phyloP scores from a whole-genome alignment of 2,113 vertebrate genomes.

The Vombatus ursinus region DNA sequence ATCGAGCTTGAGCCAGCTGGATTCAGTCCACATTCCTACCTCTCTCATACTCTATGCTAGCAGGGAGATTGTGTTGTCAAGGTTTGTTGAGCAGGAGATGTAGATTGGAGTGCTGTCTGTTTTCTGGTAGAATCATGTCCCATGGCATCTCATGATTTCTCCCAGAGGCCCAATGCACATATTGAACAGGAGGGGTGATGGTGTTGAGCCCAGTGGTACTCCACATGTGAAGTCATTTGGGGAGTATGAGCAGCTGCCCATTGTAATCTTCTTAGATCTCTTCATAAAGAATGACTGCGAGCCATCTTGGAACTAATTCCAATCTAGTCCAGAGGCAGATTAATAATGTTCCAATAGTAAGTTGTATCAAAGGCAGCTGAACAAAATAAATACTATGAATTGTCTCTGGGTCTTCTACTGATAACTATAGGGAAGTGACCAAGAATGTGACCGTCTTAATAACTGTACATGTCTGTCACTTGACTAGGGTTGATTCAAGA shows the following conservation, averaged over 20 bases:
- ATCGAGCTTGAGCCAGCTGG: neutral
- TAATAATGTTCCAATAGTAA: neutral
- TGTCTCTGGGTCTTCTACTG: neutral
- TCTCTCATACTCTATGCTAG: neutral
- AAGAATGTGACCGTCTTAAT: neutral
- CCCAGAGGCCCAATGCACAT: neutral
- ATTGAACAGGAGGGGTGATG: neutral
- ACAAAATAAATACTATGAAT: neutral
- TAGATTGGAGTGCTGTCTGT: neutral
- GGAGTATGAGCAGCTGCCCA: conserved; percentile 1
- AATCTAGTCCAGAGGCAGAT: neutral
- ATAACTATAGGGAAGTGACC: neutral
- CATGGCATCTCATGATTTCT: neutral
- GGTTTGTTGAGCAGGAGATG: conserved; percentile 38
- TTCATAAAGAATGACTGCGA: neutral
- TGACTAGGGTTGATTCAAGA: conserved; percentile 8
- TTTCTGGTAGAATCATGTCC: neutral
- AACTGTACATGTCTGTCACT: neutral
- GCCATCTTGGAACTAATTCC: neutral
- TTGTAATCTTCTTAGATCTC: neutral
- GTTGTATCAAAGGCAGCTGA: conserved; percentile 11
- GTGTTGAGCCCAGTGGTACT: neutral
- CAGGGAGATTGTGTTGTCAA: neutral
- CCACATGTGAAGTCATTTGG: neutral
- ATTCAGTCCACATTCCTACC: neutral